These are phyloP conservation scores for Myodes glareolus DNA, from an alignment of 2,113 vertebrate species.

Conservation along the genomic window DNA sequence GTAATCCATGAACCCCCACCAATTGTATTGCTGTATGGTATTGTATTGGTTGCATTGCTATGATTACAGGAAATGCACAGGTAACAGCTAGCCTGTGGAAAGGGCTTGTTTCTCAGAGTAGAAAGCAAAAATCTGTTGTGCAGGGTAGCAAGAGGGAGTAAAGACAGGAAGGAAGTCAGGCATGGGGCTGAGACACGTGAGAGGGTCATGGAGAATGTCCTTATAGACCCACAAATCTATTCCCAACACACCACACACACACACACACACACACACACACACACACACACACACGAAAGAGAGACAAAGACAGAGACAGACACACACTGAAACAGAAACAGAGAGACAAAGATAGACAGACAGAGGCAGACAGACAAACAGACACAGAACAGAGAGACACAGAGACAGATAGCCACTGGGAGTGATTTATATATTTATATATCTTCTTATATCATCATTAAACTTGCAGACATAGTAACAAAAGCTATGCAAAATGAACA, in stretches of 20 bases:
- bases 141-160: neutral
- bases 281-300: neutral
- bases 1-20: constrained; percentile 92
- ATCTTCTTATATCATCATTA: neutral
- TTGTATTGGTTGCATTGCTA: constrained; percentile 79
- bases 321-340: no score
- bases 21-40: constrained; percentile 56
- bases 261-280: neutral
- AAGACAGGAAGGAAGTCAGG: neutral
- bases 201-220: neutral
- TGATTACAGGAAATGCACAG: neutral
- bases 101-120: neutral
- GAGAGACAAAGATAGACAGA: neutral
- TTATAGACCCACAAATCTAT: neutral
- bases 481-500: neutral
- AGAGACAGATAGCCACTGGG: neutral
- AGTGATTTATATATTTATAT: neutral
- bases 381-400: neutral
- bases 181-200: neutral
- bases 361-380: no score
- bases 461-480: neutral
- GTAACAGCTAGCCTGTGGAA: neutral
- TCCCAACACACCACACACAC: neutral
- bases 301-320: neutral
- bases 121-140: neutral